Percentiles rank a stretch among this genome's conserved stretches.
Evolutionary conservation across 2,113 vertebrate species (phyloP).

Genomic region (Eonycteris spelaea): DNA sequence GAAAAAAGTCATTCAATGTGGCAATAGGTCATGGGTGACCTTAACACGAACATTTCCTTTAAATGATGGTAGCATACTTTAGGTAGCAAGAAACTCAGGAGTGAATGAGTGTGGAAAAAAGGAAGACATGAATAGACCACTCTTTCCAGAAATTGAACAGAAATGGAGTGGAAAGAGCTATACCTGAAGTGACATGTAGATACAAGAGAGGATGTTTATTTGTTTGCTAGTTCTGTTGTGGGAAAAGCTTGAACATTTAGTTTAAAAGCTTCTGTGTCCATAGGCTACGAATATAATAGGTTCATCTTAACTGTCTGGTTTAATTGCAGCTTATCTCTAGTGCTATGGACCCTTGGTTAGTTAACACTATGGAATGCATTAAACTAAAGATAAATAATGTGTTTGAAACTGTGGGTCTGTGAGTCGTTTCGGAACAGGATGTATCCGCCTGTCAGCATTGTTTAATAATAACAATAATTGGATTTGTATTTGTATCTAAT

Average conservation of each 20-base stretch:
- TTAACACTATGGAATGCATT: neutral
- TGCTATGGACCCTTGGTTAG: neutral
- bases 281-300: neutral
- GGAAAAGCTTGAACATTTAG: constrained; percentile 10
- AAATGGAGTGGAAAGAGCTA: neutral
- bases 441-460: neutral
- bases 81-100: neutral
- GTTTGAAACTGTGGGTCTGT: neutral
- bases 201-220: neutral
- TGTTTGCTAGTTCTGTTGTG: neutral
- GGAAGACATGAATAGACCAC: neutral
- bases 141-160: neutral
- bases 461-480: constrained; percentile 14
- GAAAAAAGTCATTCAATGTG: neutral
- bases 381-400: constrained; percentile 9
- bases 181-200: neutral
- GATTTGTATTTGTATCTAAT: constrained; percentile 19
- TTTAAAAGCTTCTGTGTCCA: neutral
- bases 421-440: constrained; percentile 5
- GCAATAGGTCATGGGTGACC: neutral
- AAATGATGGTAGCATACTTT: neutral
- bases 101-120: neutral
- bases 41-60: neutral
- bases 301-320: neutral
- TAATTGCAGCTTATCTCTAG: constrained; percentile 5